Evolutionary conservation across 2,113 vertebrate species (phyloP).

Genomic region (Hystrix cristata): DNA sequence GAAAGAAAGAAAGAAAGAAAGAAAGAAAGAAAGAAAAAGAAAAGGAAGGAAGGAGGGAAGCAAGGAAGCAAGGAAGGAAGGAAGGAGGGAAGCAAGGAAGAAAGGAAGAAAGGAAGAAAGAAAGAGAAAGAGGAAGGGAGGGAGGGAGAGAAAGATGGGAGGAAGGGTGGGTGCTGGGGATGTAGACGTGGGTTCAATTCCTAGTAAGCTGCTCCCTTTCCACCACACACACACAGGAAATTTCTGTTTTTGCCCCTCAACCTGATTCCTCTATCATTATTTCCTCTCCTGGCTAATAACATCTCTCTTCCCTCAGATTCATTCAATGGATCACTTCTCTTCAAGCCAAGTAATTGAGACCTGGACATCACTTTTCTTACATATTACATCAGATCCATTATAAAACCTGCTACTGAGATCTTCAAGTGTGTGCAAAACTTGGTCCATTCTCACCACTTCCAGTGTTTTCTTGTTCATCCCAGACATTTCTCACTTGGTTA

Average conservation of each 20-base stretch:
- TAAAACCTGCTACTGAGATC: not conserved
- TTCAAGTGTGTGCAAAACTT: not conserved
- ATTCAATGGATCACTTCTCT: too few relatives aligned
- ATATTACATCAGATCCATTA: not conserved
- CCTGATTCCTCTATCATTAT: not conserved
- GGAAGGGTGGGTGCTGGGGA: not conserved
- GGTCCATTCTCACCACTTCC: not conserved
- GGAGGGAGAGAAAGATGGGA: not conserved
- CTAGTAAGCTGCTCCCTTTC: not conserved
- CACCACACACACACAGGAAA: not conserved
- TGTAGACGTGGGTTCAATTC: not conserved
- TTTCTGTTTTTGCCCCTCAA: not conserved
- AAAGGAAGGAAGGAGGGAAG: not conserved
- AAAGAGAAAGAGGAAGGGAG: not conserved
- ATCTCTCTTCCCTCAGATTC: not conserved
- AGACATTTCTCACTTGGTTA: not conserved
- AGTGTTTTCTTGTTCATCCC: not conserved
- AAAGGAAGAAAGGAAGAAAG: not conserved
- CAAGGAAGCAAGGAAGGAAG: accelerated
- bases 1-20: too few relatives aligned
- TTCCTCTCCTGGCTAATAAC: not conserved
- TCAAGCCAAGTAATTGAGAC: not conserved
- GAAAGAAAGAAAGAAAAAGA: too few relatives aligned
- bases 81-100: accelerated
- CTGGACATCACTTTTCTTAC: not conserved